Evolutionary conservation across 2,888 invertebrate genomes (phyloP).

Genomic region (Pammene fasciana): DNA sequence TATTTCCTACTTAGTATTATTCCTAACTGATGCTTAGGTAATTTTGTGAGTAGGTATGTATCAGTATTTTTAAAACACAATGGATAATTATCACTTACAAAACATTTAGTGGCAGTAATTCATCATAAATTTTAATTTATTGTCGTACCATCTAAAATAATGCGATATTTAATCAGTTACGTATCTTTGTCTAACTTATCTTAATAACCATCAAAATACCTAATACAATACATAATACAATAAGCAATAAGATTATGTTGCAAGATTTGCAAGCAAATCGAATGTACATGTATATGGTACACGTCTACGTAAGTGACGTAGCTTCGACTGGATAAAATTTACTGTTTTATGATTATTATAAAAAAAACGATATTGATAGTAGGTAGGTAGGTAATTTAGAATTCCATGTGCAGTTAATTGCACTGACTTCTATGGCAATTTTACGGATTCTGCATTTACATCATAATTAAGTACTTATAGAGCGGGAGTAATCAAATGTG

Average conservation of each 20-base stretch:
- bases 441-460: not conserved
- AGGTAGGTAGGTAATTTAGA: not conserved
- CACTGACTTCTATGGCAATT: not conserved
- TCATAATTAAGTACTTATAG: too few relatives aligned
- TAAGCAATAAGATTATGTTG: too few relatives aligned
- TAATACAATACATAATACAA: not conserved
- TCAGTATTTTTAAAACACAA: conserved; percentile 1
- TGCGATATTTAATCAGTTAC: not conserved
- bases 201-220: not conserved
- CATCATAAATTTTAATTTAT: not conserved
- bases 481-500: not conserved
- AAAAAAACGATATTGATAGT: not conserved
- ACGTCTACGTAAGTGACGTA: not conserved
- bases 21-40: too few relatives aligned
- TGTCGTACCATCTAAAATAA: not conserved
- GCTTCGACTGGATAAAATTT: not conserved
- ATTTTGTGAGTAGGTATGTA: not conserved
- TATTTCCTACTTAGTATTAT: too few relatives aligned
- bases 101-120: not conserved
- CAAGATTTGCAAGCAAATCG: too few relatives aligned
- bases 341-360: conserved; percentile 10
- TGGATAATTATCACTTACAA: not conserved
- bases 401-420: not conserved
- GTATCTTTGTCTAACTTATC: not conserved
- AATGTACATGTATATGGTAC: too few relatives aligned